Evolutionary conservation across 2,113 vertebrate species (phyloP), one percentile per base, ranked within the genome.

Genomic region (Trichomycterus rosablanca): DNA sequence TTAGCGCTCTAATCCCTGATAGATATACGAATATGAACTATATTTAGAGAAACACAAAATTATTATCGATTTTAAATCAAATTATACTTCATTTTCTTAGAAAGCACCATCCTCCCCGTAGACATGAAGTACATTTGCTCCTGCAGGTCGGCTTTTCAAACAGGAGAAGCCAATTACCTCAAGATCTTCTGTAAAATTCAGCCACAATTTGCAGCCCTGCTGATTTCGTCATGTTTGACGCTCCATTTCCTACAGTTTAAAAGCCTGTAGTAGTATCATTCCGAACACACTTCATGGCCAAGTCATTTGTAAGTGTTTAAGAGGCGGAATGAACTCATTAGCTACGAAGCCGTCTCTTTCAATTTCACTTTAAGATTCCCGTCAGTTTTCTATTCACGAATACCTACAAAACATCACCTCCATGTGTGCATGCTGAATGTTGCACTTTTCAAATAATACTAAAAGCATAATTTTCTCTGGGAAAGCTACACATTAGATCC

Each of bases 231-330:
- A n/a, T n/a, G n/a, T n/a, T n/a, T n/a, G n/a, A n/a, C 18, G 24
- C 59, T 62, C 23, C 35, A 32, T 62, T 62, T 63, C 18, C 37
- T 52, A 22, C 37, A 22, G 37, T 63, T 63, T 34, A 43, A 53
- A 63, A 32, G 30, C 18, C 16, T 30, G 15, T n/a, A 52, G 48
- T 22, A 32, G 42, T 15, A 15, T 32, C n/a, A n/a, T n/a, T n/a
- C n/a, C n/a, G n/a, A n/a, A n/a, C n/a, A 10, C 35, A 18, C 3
- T 32, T 52, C 49, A 44, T 7, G n/a, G 26, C 32, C 39, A 43
- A 44, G 48, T 32, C 26, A 43, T 63, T 42, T 51, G 48, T 63
- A 52, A 43, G 16, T 22, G 26, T 43, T 40, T 15, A 14, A 7
- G 15, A 20, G 7, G 40, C 12, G 18, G 4, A 15, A 20, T 52